phyloP scores from a whole-genome alignment of 2,797 vertebrate genomes.

The Craterocephalus amniculus region DNA sequence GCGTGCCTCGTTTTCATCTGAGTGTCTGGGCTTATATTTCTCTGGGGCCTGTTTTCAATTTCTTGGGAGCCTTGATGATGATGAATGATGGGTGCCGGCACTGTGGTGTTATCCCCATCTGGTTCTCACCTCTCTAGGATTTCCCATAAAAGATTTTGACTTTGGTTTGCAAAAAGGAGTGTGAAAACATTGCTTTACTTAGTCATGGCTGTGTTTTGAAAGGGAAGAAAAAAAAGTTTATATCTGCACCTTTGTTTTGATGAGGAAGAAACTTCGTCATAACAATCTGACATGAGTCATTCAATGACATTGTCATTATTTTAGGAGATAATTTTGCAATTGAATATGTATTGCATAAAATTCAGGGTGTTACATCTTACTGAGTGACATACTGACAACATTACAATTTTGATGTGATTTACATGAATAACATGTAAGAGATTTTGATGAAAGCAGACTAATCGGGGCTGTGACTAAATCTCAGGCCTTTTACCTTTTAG shows the following conservation, averaged over 20 bases:
- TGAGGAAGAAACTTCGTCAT: slow-evolving; percentile 29
- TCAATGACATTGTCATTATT: slow-evolving; percentile 7
- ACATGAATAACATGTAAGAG: slow-evolving; percentile 39
- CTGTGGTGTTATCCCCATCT: slow-evolving; percentile 80
- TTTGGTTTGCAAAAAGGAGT: slow-evolving; percentile 50
- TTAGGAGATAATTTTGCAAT: not conserved
- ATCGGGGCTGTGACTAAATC: slow-evolving; percentile 32
- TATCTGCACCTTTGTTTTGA: slow-evolving; percentile 25
- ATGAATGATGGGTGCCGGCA: slow-evolving; percentile 80
- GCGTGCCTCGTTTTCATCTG: slow-evolving; percentile 80
- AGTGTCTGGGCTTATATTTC: slow-evolving; percentile 79
- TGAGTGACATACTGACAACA: not conserved
- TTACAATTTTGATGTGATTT: not conserved
- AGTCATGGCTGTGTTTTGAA: slow-evolving; percentile 13
- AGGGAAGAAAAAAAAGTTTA: not conserved
- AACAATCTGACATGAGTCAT: slow-evolving; percentile 22
- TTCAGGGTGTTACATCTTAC: slow-evolving; percentile 9
- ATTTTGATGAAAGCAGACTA: slow-evolving; percentile 32
- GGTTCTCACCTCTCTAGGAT: slow-evolving; percentile 82
- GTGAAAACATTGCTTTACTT: slow-evolving; percentile 34
- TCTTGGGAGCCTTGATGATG: slow-evolving; percentile 79
- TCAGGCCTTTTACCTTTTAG: not conserved
- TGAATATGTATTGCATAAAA: slow-evolving; percentile 22
- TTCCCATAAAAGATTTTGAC: slow-evolving; percentile 75
- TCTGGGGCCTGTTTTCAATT: slow-evolving; percentile 82